Conservation (phyloP, 2,888 invertebrate species). For the Diarsia brunnea region DNA sequence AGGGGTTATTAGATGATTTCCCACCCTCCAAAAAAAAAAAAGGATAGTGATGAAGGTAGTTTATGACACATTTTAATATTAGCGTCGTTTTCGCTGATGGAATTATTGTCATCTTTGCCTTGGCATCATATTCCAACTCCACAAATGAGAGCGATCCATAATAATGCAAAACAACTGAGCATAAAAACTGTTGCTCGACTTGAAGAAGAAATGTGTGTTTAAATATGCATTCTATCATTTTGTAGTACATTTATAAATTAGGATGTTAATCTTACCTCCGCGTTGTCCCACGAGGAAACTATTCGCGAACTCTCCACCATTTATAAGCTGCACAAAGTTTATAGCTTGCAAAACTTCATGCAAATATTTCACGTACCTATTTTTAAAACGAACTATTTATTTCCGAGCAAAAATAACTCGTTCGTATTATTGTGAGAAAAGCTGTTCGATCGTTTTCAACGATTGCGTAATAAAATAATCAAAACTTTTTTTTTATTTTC, state of each 20-base stretch:
- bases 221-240: not conserved
- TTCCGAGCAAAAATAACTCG: conserved; percentile 41
- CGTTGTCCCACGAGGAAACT: not conserved
- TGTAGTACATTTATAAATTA: not conserved
- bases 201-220: not conserved
- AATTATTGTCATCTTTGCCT: not conserved
- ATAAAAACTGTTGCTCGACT: not conserved
- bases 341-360: not conserved
- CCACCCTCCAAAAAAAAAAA: too few species aligned
- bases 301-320: not conserved
- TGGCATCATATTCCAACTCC: not conserved
- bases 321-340: not conserved
- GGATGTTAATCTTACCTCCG: not conserved
- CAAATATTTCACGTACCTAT: conserved; percentile 34
- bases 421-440: conserved; percentile 27
- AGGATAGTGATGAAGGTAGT: not conserved
- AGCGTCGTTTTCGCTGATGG: not conserved
- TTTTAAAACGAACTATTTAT: conserved; percentile 40
- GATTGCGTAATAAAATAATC: conserved; percentile 7
- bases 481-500: conserved; percentile 10
- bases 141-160: not conserved
- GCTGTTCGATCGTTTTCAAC: conserved; percentile 14
- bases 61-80: not conserved
- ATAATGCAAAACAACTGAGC: not conserved
- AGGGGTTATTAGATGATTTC: too few species aligned